Base-by-base conservation (phyloP, 92 coral and sea anemone species). In the Porites divaricata region DNA sequence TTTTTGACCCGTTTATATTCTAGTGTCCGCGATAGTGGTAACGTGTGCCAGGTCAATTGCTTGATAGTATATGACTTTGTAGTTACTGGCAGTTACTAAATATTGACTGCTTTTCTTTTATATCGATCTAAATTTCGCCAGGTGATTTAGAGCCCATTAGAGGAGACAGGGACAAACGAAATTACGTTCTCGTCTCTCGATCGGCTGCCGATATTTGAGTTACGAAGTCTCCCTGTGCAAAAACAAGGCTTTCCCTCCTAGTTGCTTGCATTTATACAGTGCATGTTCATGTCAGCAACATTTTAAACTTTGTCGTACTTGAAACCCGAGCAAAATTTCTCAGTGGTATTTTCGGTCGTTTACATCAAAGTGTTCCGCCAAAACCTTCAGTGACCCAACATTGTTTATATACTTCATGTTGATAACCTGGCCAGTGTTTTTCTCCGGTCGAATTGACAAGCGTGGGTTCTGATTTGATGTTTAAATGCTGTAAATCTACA, bases 401-500 rank as follows among this genome's bases (percentile, higher is more conserved):
- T 35, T 35, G 41, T 35, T 35, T 35, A 35, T 35, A 35, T 35
- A 35, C 41, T 35, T 35, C 41, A 35, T 35, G 41, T 35, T 35
- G 41, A 35, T 35, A 2, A 35, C 14, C 61, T 56, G 13, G 35
- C 25, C 70, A 66, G 70, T 66, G 70, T 13, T 66, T 21, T 66
- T 66, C 25, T 66, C 41, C 41, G 4, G 41, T 35, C 4, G 41
- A 35, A 35, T 35, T 35, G 41, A 35, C 41, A 35, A 35, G 28
- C 28, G 1, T 26, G 41, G 41, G 41, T 35, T 35, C 41, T 17
- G 22, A 63, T 17, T 63, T 63, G 23, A 2, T 63, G 45, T 6
- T 71, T 71, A 63, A 79, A 49, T 21, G 72, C 83, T 48, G 74
- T 71, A 53, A 35, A 35, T 35, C 5, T 35, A 35, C 41, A 35